Conservation (phyloP, 2,888 invertebrate species). For the Eupithecia abbreviata region DNA sequence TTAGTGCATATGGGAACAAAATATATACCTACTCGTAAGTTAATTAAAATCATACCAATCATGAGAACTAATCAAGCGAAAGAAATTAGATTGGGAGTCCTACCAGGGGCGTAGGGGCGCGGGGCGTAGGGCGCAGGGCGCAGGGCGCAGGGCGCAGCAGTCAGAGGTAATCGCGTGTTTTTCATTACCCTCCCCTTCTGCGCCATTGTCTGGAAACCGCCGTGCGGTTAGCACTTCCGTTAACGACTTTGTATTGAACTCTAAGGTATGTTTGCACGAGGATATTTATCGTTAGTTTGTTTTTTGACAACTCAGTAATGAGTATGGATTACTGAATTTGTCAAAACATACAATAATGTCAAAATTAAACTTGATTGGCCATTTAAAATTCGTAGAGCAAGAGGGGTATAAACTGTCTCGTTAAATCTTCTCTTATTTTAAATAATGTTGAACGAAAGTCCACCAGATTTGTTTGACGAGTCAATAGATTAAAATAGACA, state of each 20-base stretch:
- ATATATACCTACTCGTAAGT: background rate
- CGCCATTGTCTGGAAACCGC: constrained; percentile 73
- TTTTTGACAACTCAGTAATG: too few species aligned
- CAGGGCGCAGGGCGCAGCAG: constrained; percentile 30
- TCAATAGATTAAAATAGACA: too few species aligned
- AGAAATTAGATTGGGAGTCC: constrained; percentile 30
- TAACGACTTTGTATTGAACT: constrained; percentile 41
- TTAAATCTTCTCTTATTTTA: too few species aligned
- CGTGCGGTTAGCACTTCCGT: constrained; percentile 45
- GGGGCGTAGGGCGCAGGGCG: constrained; percentile 47
- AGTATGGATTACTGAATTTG: too few species aligned
- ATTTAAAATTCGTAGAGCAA: too few species aligned
- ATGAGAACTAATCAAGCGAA: constrained; percentile 40
- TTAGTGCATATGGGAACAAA: background rate
- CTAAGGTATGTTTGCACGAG: too few species aligned
- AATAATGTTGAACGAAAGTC: too few species aligned
- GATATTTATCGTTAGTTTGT: too few species aligned
- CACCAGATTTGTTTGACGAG: too few species aligned
- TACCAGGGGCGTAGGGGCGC: constrained; percentile 39
- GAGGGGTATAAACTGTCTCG: too few species aligned
- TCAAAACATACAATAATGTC: too few species aligned
- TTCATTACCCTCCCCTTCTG: constrained; percentile 69
- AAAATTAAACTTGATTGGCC: too few species aligned
- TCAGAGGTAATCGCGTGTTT: constrained; percentile 60
- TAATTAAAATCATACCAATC: constrained; percentile 21